Base-by-base conservation (phyloP, 2,888 invertebrate species). In the Drosophila fungiperda region DNA sequence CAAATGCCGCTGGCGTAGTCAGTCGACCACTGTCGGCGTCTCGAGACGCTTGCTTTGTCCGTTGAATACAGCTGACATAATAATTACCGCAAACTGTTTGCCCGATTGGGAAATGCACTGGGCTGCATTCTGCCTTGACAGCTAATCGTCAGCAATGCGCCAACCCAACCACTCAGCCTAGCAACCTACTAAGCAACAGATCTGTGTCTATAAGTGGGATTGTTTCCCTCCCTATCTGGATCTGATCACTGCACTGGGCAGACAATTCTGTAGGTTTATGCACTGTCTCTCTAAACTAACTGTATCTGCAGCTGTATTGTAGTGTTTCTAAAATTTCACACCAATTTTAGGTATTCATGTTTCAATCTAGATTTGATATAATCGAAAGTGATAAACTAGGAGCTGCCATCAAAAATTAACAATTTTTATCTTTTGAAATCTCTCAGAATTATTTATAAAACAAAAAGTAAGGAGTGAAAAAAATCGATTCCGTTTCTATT, bases 1-100 rank as follows among this genome's bases (percentile, higher is more conserved):
- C 69, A 85, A 87, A 84, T 87, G 87, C 87, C 77, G 74, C 76
- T 84, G 89, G 84, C 84, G 88, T 84, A 60, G 76, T 70, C 55
- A 52, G 40, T 38, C 40, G 15, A 17, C 48, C 57, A 63, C 60
- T 33, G 62, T 29, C 62, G 59, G 71, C 76, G 66, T 68, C 65
- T 71, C 68, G 11, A 58, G 79, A 68, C 68, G 63, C 57, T 70
- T 63, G 69, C 62, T 70, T 60, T 76, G 76, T 68, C 68, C 80
- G 29, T 17, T 6, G n/a, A 32, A 33, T 66, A 69, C 55, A 65
- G 69, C 83, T 83, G 86, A 88, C 81, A 83, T 83, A 83, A 83
- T 83, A 89, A 83, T 87, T 78, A 83, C 84, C 84, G 73, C 87
- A 83, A 45, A 67, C 70, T 73, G 66, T 59, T 57, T 45, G 40